These are phyloP conservation scores for Entomobrya multifasciata DNA, from an alignment of 2,888 invertebrate genomes.

Conservation along the genomic window DNA sequence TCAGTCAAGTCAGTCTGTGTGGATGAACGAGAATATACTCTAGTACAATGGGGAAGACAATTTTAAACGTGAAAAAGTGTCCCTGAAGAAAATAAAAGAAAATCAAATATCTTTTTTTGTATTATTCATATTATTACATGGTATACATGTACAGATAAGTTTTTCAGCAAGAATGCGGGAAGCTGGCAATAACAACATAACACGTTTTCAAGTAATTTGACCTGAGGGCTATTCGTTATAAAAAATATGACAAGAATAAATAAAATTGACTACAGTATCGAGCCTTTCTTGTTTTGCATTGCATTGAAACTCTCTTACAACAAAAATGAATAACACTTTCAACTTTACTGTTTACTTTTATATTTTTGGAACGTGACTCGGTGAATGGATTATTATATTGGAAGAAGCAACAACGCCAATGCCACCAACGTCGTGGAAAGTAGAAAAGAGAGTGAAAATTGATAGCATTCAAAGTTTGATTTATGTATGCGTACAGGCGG, in stretches of 20 bases:
- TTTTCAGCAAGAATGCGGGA: neutral
- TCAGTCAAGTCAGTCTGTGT: neutral
- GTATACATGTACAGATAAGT: too few relatives aligned
- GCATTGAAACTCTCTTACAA: neutral
- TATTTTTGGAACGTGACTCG: conserved; percentile 28
- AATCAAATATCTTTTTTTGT: neutral
- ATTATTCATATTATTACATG: too few relatives aligned
- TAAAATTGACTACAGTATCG: neutral
- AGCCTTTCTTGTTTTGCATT: neutral
- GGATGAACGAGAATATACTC: neutral
- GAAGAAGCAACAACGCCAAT: too few relatives aligned
- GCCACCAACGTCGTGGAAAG: neutral
- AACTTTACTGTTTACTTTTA: neutral
- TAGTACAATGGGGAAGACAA: neutral
- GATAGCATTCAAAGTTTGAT: conserved; percentile 25
- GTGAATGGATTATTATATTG: neutral
- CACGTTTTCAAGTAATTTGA: neutral
- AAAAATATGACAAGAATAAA: neutral
- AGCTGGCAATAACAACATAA: neutral
- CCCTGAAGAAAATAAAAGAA: conserved; percentile 10
- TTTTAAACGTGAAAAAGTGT: conserved; percentile 6
- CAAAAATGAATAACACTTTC: neutral
- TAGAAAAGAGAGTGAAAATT: neutral
- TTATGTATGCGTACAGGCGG: neutral
- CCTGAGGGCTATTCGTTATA: neutral